Percentiles rank a stretch among this genome's conserved stretches.
Evolutionary conservation across 2,113 vertebrate species (phyloP).

Genomic region (Limanda limanda): DNA sequence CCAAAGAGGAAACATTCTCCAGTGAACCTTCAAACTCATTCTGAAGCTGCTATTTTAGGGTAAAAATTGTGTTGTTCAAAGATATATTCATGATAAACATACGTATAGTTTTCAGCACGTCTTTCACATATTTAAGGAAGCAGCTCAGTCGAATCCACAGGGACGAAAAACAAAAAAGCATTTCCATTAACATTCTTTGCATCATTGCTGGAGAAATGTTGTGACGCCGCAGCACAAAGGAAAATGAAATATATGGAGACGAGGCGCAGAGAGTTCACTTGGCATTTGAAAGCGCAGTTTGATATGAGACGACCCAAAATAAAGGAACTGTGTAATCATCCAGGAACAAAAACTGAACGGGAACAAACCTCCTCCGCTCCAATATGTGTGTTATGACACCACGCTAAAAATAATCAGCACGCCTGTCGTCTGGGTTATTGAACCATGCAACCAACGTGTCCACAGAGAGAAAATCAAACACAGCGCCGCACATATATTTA

Average conservation of each 20-base stretch:
- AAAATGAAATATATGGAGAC: slow-evolving; percentile 1
- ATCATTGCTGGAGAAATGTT: slow-evolving; percentile 16
- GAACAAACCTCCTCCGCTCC: slow-evolving; percentile 29
- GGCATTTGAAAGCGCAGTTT: slow-evolving; percentile 6
- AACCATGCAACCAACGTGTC: slow-evolving; percentile 30
- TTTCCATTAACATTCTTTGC: slow-evolving; percentile 20
- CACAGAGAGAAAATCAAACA: slow-evolving; percentile 35
- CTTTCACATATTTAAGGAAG: background rate
- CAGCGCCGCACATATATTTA: background rate
- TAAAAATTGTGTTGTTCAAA: too few relatives aligned
- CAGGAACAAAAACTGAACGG: slow-evolving; percentile 30
- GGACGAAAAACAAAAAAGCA: slow-evolving; percentile 13
- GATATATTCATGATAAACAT: too few relatives aligned
- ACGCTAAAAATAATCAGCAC: slow-evolving; percentile 48
- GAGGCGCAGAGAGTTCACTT: background rate
- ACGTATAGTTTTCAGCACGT: too few relatives aligned
- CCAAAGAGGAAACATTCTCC: too few relatives aligned
- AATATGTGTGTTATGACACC: slow-evolving; percentile 31
- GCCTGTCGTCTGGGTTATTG: slow-evolving; percentile 28
- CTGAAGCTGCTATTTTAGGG: too few relatives aligned
- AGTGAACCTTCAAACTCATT: too few relatives aligned
- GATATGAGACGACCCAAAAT: slow-evolving; percentile 20
- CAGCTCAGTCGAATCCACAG: background rate
- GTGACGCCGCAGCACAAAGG: background rate
- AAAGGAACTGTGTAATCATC: slow-evolving; percentile 30